phyloP scores from a whole-genome alignment of 1,140 invertebrate species.

The Drosophila sechellia region DNA sequence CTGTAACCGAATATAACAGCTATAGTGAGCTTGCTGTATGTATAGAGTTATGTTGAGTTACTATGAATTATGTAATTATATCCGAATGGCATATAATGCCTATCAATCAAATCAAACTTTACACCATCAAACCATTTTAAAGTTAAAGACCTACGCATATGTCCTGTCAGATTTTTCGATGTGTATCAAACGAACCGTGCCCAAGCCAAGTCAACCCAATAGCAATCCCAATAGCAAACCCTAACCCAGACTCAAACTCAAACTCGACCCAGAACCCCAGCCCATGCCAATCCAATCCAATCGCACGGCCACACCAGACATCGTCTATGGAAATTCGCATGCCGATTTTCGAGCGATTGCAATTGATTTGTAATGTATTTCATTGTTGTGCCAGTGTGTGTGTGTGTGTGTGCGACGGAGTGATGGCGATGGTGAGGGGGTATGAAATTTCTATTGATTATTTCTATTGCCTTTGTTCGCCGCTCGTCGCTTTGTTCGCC shows the following conservation, averaged over 20 bases:
- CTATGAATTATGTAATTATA: too few species aligned
- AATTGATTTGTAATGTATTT: constrained; percentile 83
- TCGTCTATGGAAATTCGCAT: constrained; percentile 81
- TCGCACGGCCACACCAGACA: constrained; percentile 61
- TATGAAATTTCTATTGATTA: constrained; percentile 82
- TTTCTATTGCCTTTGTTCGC: constrained; percentile 80
- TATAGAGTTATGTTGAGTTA: too few species aligned
- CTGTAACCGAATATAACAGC: too few species aligned
- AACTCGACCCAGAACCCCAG: neutral
- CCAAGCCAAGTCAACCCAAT: constrained; percentile 25
- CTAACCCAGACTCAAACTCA: neutral
- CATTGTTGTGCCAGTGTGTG: constrained; percentile 62
- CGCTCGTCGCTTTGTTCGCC: constrained; percentile 69
- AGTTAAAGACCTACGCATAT: too few species aligned
- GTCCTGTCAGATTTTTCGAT: neutral
- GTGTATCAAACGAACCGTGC: constrained; percentile 25
- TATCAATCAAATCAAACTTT: too few species aligned
- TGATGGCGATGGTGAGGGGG: neutral
- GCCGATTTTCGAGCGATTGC: constrained; percentile 82
- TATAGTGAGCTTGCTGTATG: too few species aligned
- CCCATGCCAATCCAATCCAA: constrained; percentile 51
- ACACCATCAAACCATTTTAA: too few species aligned
- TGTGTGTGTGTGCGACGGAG: constrained; percentile 15
- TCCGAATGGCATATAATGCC: too few species aligned
- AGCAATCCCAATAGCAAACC: constrained; percentile 10